Conservation (phyloP, 2,888 invertebrate species). For the Beris morrisii region DNA sequence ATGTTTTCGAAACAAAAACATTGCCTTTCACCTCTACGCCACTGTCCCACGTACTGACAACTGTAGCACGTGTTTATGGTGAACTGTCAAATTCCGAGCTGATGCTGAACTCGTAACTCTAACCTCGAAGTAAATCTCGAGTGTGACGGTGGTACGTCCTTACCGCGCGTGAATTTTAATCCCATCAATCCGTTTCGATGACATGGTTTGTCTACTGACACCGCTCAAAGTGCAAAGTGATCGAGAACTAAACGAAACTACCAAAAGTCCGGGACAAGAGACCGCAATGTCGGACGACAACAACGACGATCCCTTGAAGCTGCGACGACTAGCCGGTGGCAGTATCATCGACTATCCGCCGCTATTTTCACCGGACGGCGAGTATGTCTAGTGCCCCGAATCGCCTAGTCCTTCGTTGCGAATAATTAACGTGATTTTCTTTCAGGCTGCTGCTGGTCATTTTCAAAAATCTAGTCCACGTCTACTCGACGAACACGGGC, state of each 20-base stretch:
- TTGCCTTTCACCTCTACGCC: not conserved
- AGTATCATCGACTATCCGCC: constrained; percentile 64
- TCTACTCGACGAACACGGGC: constrained; percentile 67
- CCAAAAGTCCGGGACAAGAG: not conserved
- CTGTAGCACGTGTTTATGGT: not conserved
- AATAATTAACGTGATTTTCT: constrained; percentile 29
- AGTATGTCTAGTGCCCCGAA: constrained; percentile 57
- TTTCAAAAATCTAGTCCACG: constrained; percentile 62
- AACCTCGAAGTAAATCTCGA: constrained; percentile 27
- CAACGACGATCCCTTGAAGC: constrained; percentile 54
- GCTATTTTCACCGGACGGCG: constrained; percentile 64
- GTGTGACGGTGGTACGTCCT: not conserved
- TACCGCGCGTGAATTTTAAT: not conserved
- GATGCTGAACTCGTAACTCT: not conserved
- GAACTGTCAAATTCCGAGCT: not conserved
- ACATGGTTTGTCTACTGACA: constrained; percentile 34
- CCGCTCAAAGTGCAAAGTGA: constrained; percentile 12
- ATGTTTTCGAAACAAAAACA: no score
- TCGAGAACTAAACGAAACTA: not conserved
- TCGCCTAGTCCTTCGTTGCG: not conserved
- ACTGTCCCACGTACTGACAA: not conserved
- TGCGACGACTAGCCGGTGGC: constrained; percentile 64
- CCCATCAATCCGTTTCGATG: not conserved
- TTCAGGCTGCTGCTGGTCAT: constrained; percentile 65
- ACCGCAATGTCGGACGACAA: constrained; percentile 42